Conservation (phyloP, 2,888 invertebrate species). For the Drosophila testacea region DNA sequence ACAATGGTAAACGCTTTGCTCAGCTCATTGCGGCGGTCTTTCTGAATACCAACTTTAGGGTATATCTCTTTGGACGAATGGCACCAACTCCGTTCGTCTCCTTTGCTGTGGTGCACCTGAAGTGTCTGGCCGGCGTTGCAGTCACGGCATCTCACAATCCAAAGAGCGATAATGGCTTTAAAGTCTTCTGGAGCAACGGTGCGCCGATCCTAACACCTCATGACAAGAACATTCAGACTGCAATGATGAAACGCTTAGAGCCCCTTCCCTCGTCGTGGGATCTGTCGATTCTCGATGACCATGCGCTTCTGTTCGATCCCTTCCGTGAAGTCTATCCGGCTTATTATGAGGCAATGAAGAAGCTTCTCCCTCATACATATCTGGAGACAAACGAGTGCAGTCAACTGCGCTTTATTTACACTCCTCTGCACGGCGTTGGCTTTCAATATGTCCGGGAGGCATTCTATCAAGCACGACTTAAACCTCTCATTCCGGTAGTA, state of each 20-base stretch:
- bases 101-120: conserved; percentile 91
- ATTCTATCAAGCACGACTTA: conserved; percentile 91
- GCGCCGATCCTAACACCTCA: conserved; percentile 97
- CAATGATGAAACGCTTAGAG: conserved; percentile 91
- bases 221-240: conserved; percentile 93
- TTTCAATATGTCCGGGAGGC: conserved; percentile 91
- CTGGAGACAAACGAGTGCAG: conserved; percentile 87
- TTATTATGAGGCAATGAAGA: conserved; percentile 89
- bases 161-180: conserved; percentile 97
- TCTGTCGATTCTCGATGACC: conserved; percentile 86
- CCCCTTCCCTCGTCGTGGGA: conserved; percentile 94
- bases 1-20: conserved; percentile 93
- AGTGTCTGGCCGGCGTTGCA: conserved; percentile 94
- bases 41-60: conserved; percentile 90
- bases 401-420: conserved; percentile 92
- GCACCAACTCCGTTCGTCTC: conserved; percentile 98
- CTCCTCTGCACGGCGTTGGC: conserved; percentile 99
- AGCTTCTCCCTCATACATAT: conserved; percentile 86
- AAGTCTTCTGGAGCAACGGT: conserved; percentile 98
- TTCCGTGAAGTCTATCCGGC: conserved; percentile 88
- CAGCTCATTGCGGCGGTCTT: conserved; percentile 94
- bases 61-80: conserved; percentile 92
- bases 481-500: conserved; percentile 84
- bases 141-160: conserved; percentile 98
- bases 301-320: conserved; percentile 89